Evolutionary conservation across 2,113 vertebrate species (phyloP).

Genomic region (Calypte anna): DNA sequence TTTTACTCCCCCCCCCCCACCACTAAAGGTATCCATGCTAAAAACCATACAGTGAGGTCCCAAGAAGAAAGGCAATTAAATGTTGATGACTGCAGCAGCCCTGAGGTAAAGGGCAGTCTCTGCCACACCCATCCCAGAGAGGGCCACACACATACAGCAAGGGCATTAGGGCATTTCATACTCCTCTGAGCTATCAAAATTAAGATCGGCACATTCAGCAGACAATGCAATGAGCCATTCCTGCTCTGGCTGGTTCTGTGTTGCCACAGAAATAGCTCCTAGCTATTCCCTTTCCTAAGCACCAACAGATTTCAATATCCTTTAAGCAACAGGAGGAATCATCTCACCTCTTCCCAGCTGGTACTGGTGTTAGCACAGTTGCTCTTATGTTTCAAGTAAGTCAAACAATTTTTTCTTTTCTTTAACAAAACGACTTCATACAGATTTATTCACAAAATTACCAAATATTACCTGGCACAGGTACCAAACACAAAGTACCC

Average conservation of each 20-base stretch:
- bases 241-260: background rate
- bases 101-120: constrained; percentile 10
- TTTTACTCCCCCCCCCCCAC: background rate
- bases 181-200: background rate
- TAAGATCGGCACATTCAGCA: constrained; percentile 8
- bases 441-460: background rate
- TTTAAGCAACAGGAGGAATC: background rate
- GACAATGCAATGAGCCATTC: constrained; percentile 9
- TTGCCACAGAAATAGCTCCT: constrained; percentile 14
- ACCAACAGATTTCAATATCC: constrained; percentile 11
- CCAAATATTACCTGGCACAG: background rate
- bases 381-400: background rate
- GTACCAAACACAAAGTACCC: background rate
- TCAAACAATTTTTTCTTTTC: background rate
- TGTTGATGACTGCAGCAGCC: background rate
- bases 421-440: background rate
- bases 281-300: constrained; percentile 21
- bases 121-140: background rate
- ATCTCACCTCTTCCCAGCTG: background rate
- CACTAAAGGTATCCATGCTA: background rate
- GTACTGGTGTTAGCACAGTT: background rate
- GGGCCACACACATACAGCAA: background rate
- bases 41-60: background rate
- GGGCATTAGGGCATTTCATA: constrained; percentile 19
- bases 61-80: background rate